phyloP scores from a whole-genome alignment of 2,888 invertebrate genomes.

The Ellobium chinense region DNA sequence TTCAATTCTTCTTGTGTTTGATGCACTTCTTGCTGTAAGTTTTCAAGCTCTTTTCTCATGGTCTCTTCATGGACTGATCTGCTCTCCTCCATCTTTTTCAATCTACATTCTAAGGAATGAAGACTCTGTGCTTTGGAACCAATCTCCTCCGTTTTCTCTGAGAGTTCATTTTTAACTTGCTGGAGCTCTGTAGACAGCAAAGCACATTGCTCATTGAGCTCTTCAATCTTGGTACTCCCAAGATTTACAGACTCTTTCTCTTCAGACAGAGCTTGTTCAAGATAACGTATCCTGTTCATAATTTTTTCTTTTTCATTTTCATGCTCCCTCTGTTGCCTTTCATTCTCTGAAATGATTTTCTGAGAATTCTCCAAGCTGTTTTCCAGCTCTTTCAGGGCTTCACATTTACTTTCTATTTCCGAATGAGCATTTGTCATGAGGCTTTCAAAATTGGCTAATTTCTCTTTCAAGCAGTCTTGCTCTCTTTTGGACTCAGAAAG shows the following conservation, averaged over 20 bases:
- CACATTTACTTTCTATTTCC: background rate
- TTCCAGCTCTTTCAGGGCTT: background rate
- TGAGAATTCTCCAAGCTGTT: background rate
- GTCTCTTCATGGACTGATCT: background rate
- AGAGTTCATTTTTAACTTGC: background rate
- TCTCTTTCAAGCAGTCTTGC: background rate
- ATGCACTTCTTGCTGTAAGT: background rate
- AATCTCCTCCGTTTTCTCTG: background rate
- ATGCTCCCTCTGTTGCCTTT: background rate
- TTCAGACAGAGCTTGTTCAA: constrained; percentile 4
- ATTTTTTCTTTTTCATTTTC: background rate
- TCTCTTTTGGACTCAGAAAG: background rate
- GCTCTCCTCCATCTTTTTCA: background rate
- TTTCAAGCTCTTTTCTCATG: background rate
- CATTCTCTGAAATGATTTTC: background rate
- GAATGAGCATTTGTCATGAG: no score
- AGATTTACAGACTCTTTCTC: background rate
- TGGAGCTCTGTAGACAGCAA: background rate
- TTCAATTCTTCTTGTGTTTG: constrained; percentile 2
- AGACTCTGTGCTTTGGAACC: background rate
- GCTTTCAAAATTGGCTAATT: no score
- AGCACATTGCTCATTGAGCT: constrained; percentile 9
- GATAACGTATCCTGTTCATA: background rate
- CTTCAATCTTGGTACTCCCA: constrained; percentile 3
- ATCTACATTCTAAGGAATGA: background rate